Conservation (phyloP, 2,888 invertebrate genomes). For the Andrena dorsata region DNA sequence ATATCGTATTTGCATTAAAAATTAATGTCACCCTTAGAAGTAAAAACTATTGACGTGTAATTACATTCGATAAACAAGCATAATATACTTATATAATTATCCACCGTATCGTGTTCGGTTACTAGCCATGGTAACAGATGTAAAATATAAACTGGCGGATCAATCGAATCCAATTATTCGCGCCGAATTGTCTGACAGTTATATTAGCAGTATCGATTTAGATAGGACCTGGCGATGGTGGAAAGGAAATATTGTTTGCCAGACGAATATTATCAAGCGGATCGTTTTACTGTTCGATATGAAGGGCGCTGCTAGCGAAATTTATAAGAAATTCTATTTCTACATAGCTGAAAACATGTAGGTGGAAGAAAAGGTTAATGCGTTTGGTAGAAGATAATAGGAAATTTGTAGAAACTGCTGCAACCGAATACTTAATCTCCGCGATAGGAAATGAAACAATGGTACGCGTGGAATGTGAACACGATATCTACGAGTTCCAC, state of each 20-base stretch:
- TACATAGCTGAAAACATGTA: no score
- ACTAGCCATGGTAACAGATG: neutral
- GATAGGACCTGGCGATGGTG: neutral
- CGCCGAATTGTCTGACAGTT: neutral
- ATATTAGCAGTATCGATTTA: neutral
- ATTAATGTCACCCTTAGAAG: neutral
- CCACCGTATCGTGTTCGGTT: neutral
- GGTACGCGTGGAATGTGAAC: conserved; percentile 22
- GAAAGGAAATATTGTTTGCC: neutral
- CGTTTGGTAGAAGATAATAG: neutral
- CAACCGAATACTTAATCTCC: no score
- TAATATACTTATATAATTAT: neutral
- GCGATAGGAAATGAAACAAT: conserved; percentile 19
- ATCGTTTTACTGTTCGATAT: no score
- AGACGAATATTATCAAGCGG: no score
- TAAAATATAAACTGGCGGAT: neutral
- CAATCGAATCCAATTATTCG: neutral
- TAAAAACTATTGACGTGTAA: neutral
- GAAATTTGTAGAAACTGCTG: no score
- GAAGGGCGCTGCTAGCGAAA: no score
- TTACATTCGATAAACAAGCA: neutral
- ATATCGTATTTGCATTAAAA: neutral
- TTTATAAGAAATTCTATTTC: no score
- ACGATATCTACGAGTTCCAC: conserved; percentile 36
- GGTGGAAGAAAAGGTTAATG: neutral